Evolutionary conservation across 2,113 vertebrate genomes (phyloP), one percentile per base, ranked within the genome.

Genomic region (Lamprotornis superbus): DNA sequence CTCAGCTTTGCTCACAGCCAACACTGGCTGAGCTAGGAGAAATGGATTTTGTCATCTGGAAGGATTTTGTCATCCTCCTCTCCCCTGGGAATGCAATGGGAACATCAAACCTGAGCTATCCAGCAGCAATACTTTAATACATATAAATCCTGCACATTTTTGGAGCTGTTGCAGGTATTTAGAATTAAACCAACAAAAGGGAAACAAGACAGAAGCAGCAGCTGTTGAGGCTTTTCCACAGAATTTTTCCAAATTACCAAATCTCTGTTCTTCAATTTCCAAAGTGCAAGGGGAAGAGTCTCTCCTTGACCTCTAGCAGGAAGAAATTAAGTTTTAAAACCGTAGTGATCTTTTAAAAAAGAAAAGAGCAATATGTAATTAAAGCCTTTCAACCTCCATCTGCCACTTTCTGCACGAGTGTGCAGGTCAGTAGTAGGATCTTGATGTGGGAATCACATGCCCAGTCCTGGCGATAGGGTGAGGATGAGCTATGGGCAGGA

Each of bases 381-480:
- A n/a, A 42, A 55, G 9, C 39, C 21, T 68, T 76, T 49, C 9
- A 44, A 4, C 15, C 35, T 55, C 2, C 24, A 3, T 2, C 4
- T 1, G 2, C 3, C 22, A 2, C 2, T 20, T 39, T 27, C 2
- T 46, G 16, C 7, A 9, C 1, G 9, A 12, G 19, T 2, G 42
- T 40, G 53, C n/a, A 42, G 64, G 4, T 18, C 59, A 5, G 2
- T 1, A 33, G 0, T 0, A 0, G 18, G 4, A 17, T 12, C 0
- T 20, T 13, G 25, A 18, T 2, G 11, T 2, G 60, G 40, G 73
- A 7, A 9, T 35, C 23, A 4, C 0, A 3, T 3, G 1, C 1
- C 8, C 2, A 3, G 39, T 17, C 3, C 20, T 1, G 35, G 1
- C 42, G 2, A 2, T 0, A 0, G 0, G 30, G 31, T 7, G 56